These are phyloP conservation scores for Gallinago media DNA, from an alignment of 2,113 vertebrate genomes.

Conservation along the genomic window DNA sequence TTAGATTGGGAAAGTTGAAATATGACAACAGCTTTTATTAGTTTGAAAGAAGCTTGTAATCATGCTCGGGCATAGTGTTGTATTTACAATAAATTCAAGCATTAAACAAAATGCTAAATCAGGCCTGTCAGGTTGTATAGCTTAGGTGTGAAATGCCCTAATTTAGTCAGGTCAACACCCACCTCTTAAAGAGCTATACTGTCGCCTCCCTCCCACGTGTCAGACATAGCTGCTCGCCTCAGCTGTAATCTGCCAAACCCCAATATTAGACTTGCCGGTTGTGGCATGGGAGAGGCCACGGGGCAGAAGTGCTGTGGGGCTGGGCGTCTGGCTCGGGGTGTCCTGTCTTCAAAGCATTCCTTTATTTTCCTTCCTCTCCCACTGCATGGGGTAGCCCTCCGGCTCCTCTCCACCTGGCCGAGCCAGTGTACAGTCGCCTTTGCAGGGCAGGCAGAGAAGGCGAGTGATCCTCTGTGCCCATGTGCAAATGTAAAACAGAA, in stretches of 20 bases:
- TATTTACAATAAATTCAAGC: background rate
- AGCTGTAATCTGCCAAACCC: background rate
- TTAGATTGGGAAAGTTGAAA: background rate
- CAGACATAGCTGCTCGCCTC: background rate
- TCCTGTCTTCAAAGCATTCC: background rate
- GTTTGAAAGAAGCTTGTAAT: background rate
- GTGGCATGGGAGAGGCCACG: background rate
- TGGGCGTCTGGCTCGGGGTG: background rate
- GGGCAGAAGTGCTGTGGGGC: background rate
- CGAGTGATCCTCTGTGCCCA: background rate
- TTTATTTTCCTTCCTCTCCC: rapidly evolving
- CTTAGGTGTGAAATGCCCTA: background rate
- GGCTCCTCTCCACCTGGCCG: background rate
- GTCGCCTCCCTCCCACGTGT: background rate
- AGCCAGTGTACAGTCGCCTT: background rate
- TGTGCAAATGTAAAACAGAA: rapidly evolving
- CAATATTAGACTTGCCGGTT: rapidly evolving
- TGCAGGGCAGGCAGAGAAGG: background rate
- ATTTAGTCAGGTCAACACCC: background rate
- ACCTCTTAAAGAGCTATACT: background rate
- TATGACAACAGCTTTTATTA: background rate
- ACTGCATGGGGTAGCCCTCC: rapidly evolving
- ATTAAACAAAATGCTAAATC: background rate
- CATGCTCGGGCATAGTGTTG: background rate
- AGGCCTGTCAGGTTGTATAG: background rate